Evolutionary conservation across 2,888 invertebrate species (phyloP).

Genomic region (Zeuzera pyrina): DNA sequence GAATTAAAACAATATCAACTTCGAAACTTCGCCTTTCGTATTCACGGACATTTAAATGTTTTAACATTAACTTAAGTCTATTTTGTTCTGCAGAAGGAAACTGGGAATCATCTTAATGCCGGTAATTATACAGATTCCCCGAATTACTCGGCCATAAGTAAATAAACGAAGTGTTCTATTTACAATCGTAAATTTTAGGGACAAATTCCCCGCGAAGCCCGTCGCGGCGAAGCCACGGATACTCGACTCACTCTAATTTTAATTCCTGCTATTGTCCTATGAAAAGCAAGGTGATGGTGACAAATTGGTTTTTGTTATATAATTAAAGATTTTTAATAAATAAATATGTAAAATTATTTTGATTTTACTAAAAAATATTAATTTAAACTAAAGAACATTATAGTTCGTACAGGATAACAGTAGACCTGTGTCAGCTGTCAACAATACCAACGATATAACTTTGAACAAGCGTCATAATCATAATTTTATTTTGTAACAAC

Average conservation of each 20-base stretch:
- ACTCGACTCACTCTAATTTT: conserved; percentile 5
- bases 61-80: conserved; percentile 59
- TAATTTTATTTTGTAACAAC: too few relatives aligned
- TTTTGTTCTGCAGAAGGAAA: conserved; percentile 42
- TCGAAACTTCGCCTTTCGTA: too few relatives aligned
- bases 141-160: conserved; percentile 72
- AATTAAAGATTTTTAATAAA: too few relatives aligned
- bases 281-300: too few relatives aligned
- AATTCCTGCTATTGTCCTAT: conserved; percentile 11
- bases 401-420: too few relatives aligned
- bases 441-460: too few relatives aligned
- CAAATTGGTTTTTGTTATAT: too few relatives aligned
- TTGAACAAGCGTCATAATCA: too few relatives aligned
- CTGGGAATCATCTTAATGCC: conserved; percentile 69
- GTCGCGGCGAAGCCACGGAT: conserved; percentile 7
- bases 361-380: too few relatives aligned
- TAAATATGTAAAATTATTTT: too few relatives aligned
- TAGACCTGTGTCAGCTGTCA: too few relatives aligned
- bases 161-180: conserved; percentile 66
- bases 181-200: conserved; percentile 63
- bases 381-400: too few relatives aligned
- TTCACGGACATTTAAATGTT: conserved; percentile 70
- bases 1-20: conserved; percentile 7
- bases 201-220: neutral
- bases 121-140: conserved; percentile 70